phyloP scores from a whole-genome alignment of 1,140 invertebrate genomes.

The Coenobita brevimanus region DNA sequence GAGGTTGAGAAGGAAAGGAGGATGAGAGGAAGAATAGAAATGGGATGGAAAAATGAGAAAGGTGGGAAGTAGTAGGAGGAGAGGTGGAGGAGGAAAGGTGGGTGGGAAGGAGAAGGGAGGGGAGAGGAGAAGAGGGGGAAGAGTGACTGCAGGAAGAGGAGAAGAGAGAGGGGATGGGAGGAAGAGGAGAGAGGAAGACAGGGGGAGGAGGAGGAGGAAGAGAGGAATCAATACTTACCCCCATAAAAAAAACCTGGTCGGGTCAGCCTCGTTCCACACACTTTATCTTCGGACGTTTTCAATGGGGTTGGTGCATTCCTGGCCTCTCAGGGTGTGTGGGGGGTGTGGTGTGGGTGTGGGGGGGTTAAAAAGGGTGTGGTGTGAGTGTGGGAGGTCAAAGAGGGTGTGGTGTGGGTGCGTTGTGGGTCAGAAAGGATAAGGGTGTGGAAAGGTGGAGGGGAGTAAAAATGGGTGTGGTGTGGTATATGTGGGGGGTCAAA shows the following conservation, averaged over 20 bases:
- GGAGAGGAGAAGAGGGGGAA: neutral
- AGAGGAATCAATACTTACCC: neutral
- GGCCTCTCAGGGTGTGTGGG: neutral
- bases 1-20: neutral
- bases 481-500: no score
- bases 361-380: neutral
- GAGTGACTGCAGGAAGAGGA: neutral
- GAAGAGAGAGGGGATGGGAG: neutral
- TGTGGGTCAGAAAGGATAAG: no score
- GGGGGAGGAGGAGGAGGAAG: neutral
- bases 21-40: neutral
- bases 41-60: no score
- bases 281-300: constrained; percentile 11
- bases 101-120: neutral
- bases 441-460: no score
- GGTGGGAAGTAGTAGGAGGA: no score
- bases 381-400: neutral
- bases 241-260: neutral
- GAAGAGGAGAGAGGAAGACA: neutral
- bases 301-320: neutral
- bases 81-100: neutral
- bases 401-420: neutral
- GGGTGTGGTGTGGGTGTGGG: neutral
- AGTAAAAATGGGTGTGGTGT: no score
- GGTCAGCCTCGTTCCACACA: neutral